phyloP scores from a whole-genome alignment of 2,113 vertebrate genomes.

The Crotalus tigris region DNA sequence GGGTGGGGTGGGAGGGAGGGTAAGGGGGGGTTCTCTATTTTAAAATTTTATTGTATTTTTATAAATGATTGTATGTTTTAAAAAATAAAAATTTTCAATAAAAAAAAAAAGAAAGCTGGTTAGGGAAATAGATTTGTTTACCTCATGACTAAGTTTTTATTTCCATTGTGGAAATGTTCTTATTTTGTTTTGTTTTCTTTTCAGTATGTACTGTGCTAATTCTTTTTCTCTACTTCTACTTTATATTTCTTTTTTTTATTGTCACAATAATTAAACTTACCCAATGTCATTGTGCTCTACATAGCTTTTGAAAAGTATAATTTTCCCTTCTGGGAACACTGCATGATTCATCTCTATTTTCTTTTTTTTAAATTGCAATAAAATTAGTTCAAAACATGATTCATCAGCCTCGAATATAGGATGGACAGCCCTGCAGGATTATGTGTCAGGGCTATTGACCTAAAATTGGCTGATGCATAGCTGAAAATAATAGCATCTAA shows the following conservation, averaged over 20 bases:
- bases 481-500: not conserved
- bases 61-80: no score
- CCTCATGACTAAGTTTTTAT: conserved; percentile 19
- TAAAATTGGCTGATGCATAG: not conserved
- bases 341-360: not conserved
- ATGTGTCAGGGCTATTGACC: not conserved
- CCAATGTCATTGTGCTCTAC: not conserved
- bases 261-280: not conserved
- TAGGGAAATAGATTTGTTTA: conserved; percentile 5
- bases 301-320: not conserved
- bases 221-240: not conserved
- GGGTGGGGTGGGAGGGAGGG: no score
- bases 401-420: not conserved
- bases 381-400: not conserved
- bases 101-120: no score
- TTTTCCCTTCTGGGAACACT: not conserved
- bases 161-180: not conserved
- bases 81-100: no score
- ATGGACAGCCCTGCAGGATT: not conserved
- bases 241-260: not conserved
- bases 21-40: no score
- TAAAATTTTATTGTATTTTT: no score
- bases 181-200: not conserved
- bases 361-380: not conserved
- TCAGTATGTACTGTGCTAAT: not conserved